Evolutionary conservation across 2,113 vertebrate species (phyloP).

Genomic region (Circaetus gallicus): DNA sequence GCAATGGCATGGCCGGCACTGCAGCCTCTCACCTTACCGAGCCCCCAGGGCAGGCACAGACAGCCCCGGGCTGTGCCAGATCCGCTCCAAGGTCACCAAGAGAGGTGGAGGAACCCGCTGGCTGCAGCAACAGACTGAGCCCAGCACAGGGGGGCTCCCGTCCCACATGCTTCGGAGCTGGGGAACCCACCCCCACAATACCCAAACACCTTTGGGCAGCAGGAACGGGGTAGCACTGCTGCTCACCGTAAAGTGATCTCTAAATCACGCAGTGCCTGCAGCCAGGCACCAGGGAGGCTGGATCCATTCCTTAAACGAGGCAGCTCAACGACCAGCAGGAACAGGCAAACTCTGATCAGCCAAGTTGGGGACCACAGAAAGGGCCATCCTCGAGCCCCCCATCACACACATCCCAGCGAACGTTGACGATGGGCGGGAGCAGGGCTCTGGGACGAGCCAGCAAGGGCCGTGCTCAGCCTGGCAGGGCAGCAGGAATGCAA

Average conservation of each 20-base stretch:
- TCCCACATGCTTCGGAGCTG: fast-evolving
- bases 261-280: background rate
- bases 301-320: fast-evolving
- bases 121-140: background rate
- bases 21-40: background rate
- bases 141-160: background rate
- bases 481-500: background rate
- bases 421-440: fast-evolving
- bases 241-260: background rate
- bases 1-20: too few relatives aligned
- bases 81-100: background rate
- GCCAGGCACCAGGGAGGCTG: too few relatives aligned
- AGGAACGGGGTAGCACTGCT: background rate
- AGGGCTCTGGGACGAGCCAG: background rate
- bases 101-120: background rate
- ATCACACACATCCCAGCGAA: fast-evolving
- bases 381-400: fast-evolving
- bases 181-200: background rate
- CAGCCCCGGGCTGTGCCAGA: background rate
- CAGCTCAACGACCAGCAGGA: background rate
- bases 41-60: background rate
- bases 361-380: background rate
- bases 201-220: background rate
- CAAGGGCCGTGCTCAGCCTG: background rate
- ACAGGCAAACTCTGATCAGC: background rate